These are phyloP conservation scores for Neoaliturus tenellus DNA, from an alignment of 2,888 invertebrate genomes.

Conservation along the genomic window DNA sequence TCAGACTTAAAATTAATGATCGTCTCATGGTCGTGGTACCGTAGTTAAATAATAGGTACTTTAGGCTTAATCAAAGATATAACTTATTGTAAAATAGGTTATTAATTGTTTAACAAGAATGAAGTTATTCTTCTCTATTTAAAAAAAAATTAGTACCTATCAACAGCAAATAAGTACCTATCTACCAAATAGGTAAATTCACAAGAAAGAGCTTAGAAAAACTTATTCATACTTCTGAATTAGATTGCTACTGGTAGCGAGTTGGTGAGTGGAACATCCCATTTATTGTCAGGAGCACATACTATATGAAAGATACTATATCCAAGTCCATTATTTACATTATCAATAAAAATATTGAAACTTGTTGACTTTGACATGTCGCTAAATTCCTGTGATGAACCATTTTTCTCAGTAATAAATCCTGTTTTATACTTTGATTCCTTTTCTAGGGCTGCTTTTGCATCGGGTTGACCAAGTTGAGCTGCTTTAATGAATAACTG, in stretches of 20 bases:
- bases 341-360: background rate
- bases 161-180: too few species aligned
- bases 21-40: too few species aligned
- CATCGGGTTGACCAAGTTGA: slow-evolving; percentile 76
- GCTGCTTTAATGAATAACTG: slow-evolving; percentile 77
- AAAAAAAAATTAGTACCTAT: too few species aligned
- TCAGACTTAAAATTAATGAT: too few species aligned
- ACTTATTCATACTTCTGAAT: background rate
- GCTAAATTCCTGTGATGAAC: background rate
- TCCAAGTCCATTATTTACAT: background rate
- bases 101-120: too few species aligned
- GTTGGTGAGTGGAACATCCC: slow-evolving; percentile 8
- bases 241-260: slow-evolving; percentile 23
- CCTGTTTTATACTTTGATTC: background rate
- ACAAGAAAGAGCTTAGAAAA: background rate
- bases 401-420: background rate
- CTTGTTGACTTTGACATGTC: background rate
- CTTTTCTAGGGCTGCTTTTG: slow-evolving; percentile 75
- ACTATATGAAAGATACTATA: background rate
- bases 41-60: too few species aligned
- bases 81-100: too few species aligned
- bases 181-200: too few species aligned
- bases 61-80: too few species aligned
- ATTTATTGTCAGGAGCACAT: background rate
- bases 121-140: too few species aligned